These are phyloP conservation scores for Meriones unguiculatus DNA, from an alignment of 2,113 vertebrate genomes.

Conservation along the genomic window DNA sequence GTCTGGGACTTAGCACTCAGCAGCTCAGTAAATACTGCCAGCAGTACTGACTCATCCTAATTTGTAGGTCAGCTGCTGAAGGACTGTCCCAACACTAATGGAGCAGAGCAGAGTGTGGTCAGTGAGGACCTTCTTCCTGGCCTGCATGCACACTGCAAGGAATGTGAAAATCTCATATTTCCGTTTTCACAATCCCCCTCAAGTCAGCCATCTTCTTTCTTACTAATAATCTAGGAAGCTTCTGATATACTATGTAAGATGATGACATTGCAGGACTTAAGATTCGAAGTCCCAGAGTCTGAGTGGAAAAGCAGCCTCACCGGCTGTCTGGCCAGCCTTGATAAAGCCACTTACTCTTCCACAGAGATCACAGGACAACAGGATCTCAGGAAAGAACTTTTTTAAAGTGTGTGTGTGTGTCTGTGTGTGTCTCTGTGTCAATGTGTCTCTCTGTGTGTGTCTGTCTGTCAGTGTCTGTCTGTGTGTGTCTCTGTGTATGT, in stretches of 20 bases:
- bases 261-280: background rate
- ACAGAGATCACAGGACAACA: background rate
- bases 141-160: background rate
- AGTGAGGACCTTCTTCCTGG: accelerated
- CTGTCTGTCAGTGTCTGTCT: background rate
- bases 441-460: background rate
- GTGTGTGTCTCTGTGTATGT: background rate
- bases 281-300: background rate
- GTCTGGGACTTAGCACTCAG: background rate
- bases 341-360: background rate
- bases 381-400: background rate
- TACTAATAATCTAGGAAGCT: background rate
- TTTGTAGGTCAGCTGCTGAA: background rate
- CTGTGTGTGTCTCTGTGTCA: background rate
- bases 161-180: background rate
- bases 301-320: background rate
- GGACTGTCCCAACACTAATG: accelerated
- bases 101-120: background rate
- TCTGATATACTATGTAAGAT: background rate
- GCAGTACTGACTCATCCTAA: accelerated
- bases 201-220: background rate
- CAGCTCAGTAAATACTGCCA: background rate
- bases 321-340: no score
- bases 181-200: background rate
- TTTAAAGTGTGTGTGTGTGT: background rate